Conservation (phyloP, 2,113 vertebrate genomes). For the Scytalopus superciliaris region DNA sequence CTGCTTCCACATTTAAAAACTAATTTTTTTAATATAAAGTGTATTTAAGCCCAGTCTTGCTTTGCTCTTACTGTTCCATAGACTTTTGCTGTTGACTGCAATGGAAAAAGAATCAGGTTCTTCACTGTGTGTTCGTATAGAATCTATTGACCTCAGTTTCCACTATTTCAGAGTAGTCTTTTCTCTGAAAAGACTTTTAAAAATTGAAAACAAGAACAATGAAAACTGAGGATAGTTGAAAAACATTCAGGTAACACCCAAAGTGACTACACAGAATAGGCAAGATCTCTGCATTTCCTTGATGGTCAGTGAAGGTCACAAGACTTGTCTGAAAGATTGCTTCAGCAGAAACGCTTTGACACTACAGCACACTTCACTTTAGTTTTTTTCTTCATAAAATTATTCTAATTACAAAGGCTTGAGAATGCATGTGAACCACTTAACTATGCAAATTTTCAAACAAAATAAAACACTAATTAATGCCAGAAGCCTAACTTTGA, state of each 20-base stretch:
- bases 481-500: not conserved
- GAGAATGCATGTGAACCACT: not conserved
- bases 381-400: not conserved
- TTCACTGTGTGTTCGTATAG: not conserved
- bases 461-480: constrained; percentile 10
- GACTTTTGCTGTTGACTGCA: not conserved
- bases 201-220: not conserved
- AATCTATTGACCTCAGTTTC: not conserved
- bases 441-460: constrained; percentile 8
- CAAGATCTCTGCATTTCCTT: not conserved
- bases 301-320: not conserved
- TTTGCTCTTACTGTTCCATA: not conserved
- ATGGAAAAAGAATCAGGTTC: not conserved
- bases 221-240: not conserved
- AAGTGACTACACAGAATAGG: not conserved
- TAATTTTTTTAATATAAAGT: not conserved
- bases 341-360: not conserved
- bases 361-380: not conserved
- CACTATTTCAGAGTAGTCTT: not conserved
- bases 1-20: not conserved
- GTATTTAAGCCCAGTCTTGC: not conserved
- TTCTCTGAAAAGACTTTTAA: not conserved
- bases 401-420: not conserved
- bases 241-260: not conserved
- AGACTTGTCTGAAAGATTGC: not conserved